Evolutionary conservation across 2,888 invertebrate genomes (phyloP).

Genomic region (Anarsia innoxiella): DNA sequence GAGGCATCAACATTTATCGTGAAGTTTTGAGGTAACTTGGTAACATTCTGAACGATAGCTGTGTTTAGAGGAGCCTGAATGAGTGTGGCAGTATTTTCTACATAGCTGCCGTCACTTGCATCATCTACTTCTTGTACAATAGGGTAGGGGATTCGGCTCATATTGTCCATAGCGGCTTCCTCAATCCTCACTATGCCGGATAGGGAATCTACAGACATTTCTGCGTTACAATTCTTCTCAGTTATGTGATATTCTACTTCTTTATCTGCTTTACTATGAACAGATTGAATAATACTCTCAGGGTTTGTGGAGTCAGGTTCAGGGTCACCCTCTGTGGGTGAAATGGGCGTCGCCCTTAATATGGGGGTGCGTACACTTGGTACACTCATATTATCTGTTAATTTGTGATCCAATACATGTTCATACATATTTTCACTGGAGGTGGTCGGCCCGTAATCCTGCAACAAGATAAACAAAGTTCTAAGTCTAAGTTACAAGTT

Average conservation of each 20-base stretch:
- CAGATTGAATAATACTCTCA: constrained; percentile 61
- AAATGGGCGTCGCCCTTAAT: constrained; percentile 55
- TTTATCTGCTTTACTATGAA: constrained; percentile 51
- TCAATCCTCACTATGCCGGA: constrained; percentile 63
- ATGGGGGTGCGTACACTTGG: constrained; percentile 64
- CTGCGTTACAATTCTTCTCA: constrained; percentile 52
- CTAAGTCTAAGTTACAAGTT: not conserved
- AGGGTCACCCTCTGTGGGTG: constrained; percentile 51
- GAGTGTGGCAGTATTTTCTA: constrained; percentile 55
- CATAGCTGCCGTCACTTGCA: constrained; percentile 54
- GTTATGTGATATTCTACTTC: constrained; percentile 61
- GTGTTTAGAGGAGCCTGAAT: constrained; percentile 61
- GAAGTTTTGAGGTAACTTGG: constrained; percentile 65
- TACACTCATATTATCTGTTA: constrained; percentile 65
- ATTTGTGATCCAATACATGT: constrained; percentile 64
- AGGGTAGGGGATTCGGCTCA: constrained; percentile 57
- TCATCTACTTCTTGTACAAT: constrained; percentile 60
- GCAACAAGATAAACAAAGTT: constrained; percentile 51
- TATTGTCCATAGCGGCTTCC: constrained; percentile 52
- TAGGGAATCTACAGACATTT: constrained; percentile 59
- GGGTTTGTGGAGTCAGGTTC: constrained; percentile 68
- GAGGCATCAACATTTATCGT: constrained; percentile 67
- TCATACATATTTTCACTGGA: constrained; percentile 68
- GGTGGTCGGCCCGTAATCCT: constrained; percentile 74
- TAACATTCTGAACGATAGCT: constrained; percentile 65